Percentiles rank a stretch among this genome's conserved stretches.
Evolutionary conservation across 2,888 invertebrate species (phyloP).

Genomic region (Bellardia pandia): DNA sequence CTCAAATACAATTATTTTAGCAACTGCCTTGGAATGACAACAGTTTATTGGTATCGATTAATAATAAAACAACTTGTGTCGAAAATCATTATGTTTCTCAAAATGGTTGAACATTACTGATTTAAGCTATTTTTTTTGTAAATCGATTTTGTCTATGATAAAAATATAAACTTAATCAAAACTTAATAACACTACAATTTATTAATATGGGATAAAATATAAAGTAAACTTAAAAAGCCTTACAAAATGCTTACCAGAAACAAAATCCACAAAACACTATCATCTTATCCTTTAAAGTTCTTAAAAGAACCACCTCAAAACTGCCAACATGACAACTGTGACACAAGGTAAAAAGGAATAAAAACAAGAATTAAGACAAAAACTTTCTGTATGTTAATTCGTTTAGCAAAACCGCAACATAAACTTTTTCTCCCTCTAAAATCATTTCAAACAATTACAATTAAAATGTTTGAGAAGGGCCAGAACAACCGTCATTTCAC

Average conservation of each 20-base stretch:
- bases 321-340: neutral
- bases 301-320: neutral
- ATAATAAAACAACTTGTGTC: no score
- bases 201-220: no score
- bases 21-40: no score
- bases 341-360: neutral
- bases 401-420: neutral
- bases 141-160: no score
- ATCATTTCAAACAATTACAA: conserved; percentile 11
- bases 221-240: neutral
- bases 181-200: no score
- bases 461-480: conserved; percentile 12
- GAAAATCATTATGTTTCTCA: no score
- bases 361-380: neutral
- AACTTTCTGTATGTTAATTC: neutral
- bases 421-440: conserved; percentile 8
- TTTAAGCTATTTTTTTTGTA: no score
- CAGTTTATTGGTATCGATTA: no score
- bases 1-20: no score
- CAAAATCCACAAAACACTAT: neutral
- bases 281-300: neutral
- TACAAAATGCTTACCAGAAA: neutral
- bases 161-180: no score
- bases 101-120: no score
- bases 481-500: conserved; percentile 14